Evolutionary conservation across 2,113 vertebrate species (phyloP).

Genomic region (zebrafish (Danio rerio)): GRCz12tu NC_133188.1:30353501-30354000

Average conservation of each 20-base stretch:
- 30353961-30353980: not conserved
- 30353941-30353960: not conserved
- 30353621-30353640: not conserved
- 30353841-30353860: not conserved
- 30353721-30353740: constrained; percentile 54
- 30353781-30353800: not conserved
- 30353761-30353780: constrained; percentile 33
- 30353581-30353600: not conserved
- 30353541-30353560: not conserved
- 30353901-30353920: not conserved
- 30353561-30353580: not conserved
- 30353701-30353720: constrained; percentile 54
- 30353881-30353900: not conserved
- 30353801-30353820: not conserved
- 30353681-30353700: constrained; percentile 56
- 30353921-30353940: not conserved
- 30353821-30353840: not conserved
- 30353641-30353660: not conserved
- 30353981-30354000: not conserved
- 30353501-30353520: not conserved
- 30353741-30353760: constrained; percentile 11
- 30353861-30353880: constrained; percentile 1
- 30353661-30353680: constrained; percentile 66
- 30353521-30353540: not conserved
- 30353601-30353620: not conserved